These are phyloP conservation scores for Atrina japonica DNA, from an alignment of 2,888 invertebrate genomes.

Conservation along the genomic window DNA sequence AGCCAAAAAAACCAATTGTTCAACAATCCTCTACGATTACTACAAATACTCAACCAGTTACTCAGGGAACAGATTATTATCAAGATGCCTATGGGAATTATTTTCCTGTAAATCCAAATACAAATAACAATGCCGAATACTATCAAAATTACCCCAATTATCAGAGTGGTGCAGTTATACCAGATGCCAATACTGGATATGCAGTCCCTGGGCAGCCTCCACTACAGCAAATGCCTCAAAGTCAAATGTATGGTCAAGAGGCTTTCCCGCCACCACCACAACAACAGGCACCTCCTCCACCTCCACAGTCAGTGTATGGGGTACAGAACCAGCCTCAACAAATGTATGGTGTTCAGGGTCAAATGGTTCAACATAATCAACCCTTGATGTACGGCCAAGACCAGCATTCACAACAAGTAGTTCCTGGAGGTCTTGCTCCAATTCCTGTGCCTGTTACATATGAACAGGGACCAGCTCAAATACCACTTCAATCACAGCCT, in stretches of 20 bases:
- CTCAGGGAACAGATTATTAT: conserved; percentile 24
- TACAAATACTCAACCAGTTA: not conserved
- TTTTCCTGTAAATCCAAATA: conserved; percentile 17
- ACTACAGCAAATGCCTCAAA: conserved; percentile 11
- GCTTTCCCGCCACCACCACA: not conserved
- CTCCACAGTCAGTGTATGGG: conserved; percentile 17
- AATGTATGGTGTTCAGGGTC: conserved; percentile 39
- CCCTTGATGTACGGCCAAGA: conserved; percentile 7
- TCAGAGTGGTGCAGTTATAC: not conserved
- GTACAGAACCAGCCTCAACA: conserved; percentile 25
- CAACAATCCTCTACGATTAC: not conserved
- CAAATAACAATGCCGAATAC: conserved; percentile 5
- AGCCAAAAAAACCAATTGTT: conserved; percentile 6
- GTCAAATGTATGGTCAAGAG: conserved; percentile 15
- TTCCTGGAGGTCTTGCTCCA: conserved; percentile 32
- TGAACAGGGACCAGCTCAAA: conserved; percentile 33
- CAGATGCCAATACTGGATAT: not conserved
- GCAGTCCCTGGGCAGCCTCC: conserved; percentile 22
- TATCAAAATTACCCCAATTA: conserved; percentile 26
- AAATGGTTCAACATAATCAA: not conserved
- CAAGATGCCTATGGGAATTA: conserved; percentile 39
- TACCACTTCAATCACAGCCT: not conserved
- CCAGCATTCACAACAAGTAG: conserved; percentile 16
- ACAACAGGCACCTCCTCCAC: conserved; percentile 29
- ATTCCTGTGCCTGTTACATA: conserved; percentile 35